Evolutionary conservation across 2,113 vertebrate species (phyloP).

Genomic region (Paracyprichromis sp.): DNA sequence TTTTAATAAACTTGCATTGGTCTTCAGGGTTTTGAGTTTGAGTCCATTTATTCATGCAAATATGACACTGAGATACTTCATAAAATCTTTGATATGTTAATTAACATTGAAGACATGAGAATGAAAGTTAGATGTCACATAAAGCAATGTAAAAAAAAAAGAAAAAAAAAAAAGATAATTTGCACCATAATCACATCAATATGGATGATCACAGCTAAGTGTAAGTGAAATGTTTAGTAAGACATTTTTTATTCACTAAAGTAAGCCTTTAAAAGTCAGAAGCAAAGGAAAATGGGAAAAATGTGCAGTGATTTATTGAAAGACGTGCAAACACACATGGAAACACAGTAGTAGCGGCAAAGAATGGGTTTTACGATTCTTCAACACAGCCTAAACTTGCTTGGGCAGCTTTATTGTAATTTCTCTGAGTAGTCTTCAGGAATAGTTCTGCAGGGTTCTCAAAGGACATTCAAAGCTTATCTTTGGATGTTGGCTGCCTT

Average conservation of each 20-base stretch:
- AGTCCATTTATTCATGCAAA: not conserved
- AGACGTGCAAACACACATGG: not conserved
- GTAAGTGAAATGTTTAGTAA: not conserved
- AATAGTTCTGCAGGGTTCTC: not conserved
- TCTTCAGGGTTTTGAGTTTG: not conserved
- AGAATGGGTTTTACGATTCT: not conserved
- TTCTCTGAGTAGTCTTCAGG: not conserved
- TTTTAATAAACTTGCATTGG: not conserved
- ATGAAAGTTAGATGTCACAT: not conserved
- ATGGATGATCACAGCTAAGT: not conserved
- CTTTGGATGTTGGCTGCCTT: not conserved
- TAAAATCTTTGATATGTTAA: not conserved
- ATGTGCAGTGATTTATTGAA: not conserved
- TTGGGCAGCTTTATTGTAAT: not conserved
- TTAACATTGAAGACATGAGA: not conserved
- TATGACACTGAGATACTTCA: not conserved
- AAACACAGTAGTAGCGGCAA: not conserved
- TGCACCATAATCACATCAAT: not conserved
- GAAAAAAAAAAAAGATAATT: not conserved
- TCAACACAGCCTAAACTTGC: not conserved
- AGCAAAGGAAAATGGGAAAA: not conserved
- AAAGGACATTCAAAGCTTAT: not conserved
- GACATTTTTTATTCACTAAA: accelerated
- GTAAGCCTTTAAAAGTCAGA: not conserved
- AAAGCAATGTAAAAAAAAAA: not conserved